Conservation (phyloP, 2,113 vertebrate genomes). For the Sus scrofa region DNA sequence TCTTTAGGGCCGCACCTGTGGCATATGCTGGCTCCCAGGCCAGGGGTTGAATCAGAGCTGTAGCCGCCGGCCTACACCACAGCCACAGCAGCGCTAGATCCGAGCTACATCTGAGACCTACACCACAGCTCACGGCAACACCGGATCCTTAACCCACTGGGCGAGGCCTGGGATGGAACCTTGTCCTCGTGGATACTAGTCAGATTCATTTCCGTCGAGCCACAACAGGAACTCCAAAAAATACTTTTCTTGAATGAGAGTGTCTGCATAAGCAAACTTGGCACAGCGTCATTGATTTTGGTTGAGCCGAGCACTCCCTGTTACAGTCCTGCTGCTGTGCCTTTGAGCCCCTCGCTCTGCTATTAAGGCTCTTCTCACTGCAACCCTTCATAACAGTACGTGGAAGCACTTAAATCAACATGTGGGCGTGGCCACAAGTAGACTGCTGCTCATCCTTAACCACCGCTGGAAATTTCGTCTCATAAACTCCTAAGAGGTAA, state of each 20-base stretch:
- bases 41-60: too few relatives aligned
- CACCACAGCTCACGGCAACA: too few relatives aligned
- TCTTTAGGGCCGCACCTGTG: too few relatives aligned
- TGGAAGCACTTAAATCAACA: neutral
- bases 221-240: neutral
- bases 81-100: too few relatives aligned
- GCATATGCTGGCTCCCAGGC: too few relatives aligned
- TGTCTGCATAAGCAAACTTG: neutral
- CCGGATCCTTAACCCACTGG: too few relatives aligned
- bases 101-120: too few relatives aligned
- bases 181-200: too few relatives aligned
- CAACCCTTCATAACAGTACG: neutral
- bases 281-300: accelerated
- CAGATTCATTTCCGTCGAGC: too few relatives aligned
- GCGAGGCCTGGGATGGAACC: too few relatives aligned
- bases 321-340: accelerated
- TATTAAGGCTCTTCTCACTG: accelerated
- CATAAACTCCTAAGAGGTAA: neutral
- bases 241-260: neutral
- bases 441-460: neutral
- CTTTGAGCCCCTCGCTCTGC: neutral
- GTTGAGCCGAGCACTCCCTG: accelerated
- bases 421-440: accelerated
- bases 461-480: neutral
- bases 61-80: too few relatives aligned